Evolutionary conservation across 2,113 vertebrate species (phyloP).

Genomic region (Megalops atlanticus): DNA sequence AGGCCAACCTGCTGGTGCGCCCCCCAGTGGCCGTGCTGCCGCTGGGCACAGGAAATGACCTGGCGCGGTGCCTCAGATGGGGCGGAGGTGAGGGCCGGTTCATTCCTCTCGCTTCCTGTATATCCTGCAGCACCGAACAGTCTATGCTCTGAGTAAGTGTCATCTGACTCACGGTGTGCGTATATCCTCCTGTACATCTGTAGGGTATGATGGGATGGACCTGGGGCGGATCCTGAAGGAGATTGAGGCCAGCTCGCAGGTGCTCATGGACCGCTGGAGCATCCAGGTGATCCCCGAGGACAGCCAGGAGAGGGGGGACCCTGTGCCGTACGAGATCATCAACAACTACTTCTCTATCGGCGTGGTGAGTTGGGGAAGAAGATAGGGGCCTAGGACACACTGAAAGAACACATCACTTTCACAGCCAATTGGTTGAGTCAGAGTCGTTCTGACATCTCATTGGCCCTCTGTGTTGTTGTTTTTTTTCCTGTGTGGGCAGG

Average conservation of each 20-base stretch:
- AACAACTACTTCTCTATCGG: slow-evolving; percentile 94
- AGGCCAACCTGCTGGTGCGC: slow-evolving; percentile 72
- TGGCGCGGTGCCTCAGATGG: slow-evolving; percentile 89
- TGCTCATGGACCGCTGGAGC: slow-evolving; percentile 85
- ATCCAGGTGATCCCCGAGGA: slow-evolving; percentile 76
- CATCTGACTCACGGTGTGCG: too few relatives aligned
- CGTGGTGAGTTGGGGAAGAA: slow-evolving; percentile 74
- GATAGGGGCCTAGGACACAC: slow-evolving; percentile 59
- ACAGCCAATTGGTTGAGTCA: not conserved
- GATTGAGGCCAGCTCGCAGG: slow-evolving; percentile 70
- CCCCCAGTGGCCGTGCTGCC: slow-evolving; percentile 89
- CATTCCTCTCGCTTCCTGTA: not conserved
- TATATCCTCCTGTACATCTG: not conserved
- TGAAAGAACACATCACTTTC: not conserved
- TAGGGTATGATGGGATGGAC: slow-evolving; percentile 88
- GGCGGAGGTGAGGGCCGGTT: slow-evolving; percentile 79
- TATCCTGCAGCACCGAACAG: not conserved
- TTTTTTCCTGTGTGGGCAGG: slow-evolving; percentile 62
- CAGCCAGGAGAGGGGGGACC: slow-evolving; percentile 75
- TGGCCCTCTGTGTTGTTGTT: not conserved
- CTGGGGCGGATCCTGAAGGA: slow-evolving; percentile 83
- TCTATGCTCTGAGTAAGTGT: not conserved
- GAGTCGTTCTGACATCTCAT: not conserved
- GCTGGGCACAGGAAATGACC: slow-evolving; percentile 90
- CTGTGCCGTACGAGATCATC: slow-evolving; percentile 85